Evolutionary conservation across 2,888 invertebrate genomes (phyloP), one percentile per base, ranked within the genome.

Genomic region (Spodoptera exigua): DNA sequence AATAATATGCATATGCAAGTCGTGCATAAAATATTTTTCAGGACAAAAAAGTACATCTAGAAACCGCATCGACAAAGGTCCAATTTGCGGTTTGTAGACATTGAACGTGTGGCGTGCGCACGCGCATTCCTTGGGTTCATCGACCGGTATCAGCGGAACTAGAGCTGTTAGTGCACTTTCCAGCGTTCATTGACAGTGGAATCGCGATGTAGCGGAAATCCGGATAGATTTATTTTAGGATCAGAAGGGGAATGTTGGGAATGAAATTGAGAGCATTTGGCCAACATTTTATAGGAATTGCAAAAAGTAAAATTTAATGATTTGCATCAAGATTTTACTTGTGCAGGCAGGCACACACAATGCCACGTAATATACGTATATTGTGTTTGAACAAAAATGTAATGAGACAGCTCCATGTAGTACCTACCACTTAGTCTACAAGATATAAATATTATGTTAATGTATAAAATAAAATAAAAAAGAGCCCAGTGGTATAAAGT

Each of bases 121-220:
- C 32, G 56, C 68, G 65, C 78, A 83, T 82, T 78, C 80, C 74
- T 47, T 47, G 57, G 68, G 85, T 76, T 83, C 83, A 57, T 57
- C 66, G 80, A 78, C 84, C 85, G 78, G 48, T 70, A 75, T 65
- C 74, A 69, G 63, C 61, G 76, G 72, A 71, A 79, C 73, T 76
- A 52, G 66, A 68, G 74, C 70, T 70, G 71, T 60, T 49, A 64
- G 62, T 53, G 62, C 75, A 78, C 79, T 82, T 81, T 81, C 78
- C 80, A 79, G 71, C 77, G 76, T 66, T 69, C 72, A 65, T 71
- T 71, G 58, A 74, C 71, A 73, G 70, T 62, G 16, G 43, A 60
- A 41, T 46, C 36, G 67, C 54, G 52, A 53, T 70, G 52, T 51
- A 34, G 40, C 64, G 73, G 78, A 78, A 69, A 75, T 68, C 70